Evolutionary conservation across 2,888 invertebrate species (phyloP).

Genomic region (Argyresthia albistria): DNA sequence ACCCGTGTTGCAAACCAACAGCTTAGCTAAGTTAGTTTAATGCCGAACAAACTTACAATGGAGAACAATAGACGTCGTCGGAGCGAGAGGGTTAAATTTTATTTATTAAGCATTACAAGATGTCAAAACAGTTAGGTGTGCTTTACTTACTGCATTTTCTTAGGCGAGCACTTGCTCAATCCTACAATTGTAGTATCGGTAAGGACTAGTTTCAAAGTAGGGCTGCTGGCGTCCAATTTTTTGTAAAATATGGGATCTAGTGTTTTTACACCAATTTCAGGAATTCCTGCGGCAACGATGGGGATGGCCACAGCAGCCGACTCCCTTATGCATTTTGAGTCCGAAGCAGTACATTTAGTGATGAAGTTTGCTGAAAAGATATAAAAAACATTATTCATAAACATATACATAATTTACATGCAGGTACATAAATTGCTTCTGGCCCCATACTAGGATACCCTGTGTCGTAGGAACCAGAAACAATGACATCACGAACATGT

Average conservation of each 20-base stretch:
- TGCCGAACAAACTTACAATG: no score
- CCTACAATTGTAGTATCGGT: constrained; percentile 26
- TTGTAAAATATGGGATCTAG: constrained; percentile 23
- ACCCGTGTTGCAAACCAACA: no score
- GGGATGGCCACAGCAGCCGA: constrained; percentile 21
- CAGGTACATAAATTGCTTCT: no score
- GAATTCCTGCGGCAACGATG: constrained; percentile 26
- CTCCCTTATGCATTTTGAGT: constrained; percentile 33
- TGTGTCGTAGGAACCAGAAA: no score
- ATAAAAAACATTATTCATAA: not conserved
- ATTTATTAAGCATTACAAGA: no score
- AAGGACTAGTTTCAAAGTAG: constrained; percentile 22
- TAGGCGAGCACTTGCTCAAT: constrained; percentile 25
- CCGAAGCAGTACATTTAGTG: constrained; percentile 32
- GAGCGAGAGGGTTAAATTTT: no score
- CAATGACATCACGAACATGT: no score
- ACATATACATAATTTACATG: no score
- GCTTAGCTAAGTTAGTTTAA: no score
- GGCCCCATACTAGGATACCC: no score
- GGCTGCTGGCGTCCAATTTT: constrained; percentile 25
- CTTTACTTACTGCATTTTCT: constrained; percentile 33
- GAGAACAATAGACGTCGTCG: no score
- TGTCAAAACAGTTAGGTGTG: no score
- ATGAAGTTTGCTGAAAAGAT: constrained; percentile 26
- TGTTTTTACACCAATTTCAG: constrained; percentile 24